Conservation (phyloP, 2,888 invertebrate genomes). For the Ochropacha duplaris region DNA sequence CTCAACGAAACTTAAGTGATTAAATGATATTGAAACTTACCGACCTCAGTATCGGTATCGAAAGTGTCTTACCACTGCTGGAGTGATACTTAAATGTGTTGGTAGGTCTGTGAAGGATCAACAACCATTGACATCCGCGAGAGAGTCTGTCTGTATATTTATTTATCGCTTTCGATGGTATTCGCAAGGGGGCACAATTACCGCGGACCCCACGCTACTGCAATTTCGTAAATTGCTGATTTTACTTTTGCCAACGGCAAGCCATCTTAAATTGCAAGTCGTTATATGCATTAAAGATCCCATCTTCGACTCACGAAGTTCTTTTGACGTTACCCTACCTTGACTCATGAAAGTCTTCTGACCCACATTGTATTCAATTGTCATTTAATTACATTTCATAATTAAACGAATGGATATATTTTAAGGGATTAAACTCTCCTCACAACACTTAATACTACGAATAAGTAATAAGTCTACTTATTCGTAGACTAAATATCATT, state of each 20-base stretch:
- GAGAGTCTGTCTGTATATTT: constrained; percentile 64
- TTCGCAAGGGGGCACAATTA: constrained; percentile 69
- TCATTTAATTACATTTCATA: not conserved
- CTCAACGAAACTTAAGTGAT: not conserved
- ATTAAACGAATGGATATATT: too few species aligned
- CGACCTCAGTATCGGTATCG: not conserved
- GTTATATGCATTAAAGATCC: constrained; percentile 56
- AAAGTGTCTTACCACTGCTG: not conserved
- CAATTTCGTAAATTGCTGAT: constrained; percentile 77
- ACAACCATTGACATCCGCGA: constrained; percentile 24
- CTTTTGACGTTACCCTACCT: constrained; percentile 1
- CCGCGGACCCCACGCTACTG: constrained; percentile 61
- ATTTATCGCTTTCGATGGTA: constrained; percentile 66
- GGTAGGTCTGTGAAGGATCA: constrained; percentile 17
- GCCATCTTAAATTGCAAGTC: constrained; percentile 69
- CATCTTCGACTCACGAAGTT: constrained; percentile 48
- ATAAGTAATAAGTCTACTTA: too few species aligned
- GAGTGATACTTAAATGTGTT: not conserved
- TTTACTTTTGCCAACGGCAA: constrained; percentile 69
- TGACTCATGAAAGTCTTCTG: not conserved
- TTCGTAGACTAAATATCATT: too few species aligned
- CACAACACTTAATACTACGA: too few species aligned
- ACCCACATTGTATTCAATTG: not conserved
- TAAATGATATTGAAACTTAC: not conserved
- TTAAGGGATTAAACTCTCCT: too few species aligned